phyloP scores from a whole-genome alignment of 2,888 invertebrate species.

The Sarcophaga subvicina region DNA sequence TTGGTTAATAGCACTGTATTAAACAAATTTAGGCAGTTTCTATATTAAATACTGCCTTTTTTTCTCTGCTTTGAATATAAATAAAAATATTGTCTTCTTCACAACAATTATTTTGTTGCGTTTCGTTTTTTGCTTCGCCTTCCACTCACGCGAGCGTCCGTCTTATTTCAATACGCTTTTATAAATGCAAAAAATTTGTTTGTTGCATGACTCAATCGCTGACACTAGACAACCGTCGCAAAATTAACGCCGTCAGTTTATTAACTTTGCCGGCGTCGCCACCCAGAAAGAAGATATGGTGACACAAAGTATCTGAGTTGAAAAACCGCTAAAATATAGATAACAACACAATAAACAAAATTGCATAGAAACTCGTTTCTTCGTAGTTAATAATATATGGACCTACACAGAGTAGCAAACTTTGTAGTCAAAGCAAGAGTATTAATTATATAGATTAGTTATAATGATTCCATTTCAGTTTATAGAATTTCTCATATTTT shows the following conservation, averaged over 20 bases:
- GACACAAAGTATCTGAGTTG: too few relatives aligned
- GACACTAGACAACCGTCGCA: neutral
- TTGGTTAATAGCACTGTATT: neutral
- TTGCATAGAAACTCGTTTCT: too few relatives aligned
- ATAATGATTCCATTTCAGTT: too few relatives aligned
- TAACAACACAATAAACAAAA: too few relatives aligned
- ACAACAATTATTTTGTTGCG: constrained; percentile 10
- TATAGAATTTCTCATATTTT: too few relatives aligned
- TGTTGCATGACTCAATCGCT: constrained; percentile 62
- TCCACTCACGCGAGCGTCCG: constrained; percentile 29
- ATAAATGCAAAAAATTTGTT: constrained; percentile 62
- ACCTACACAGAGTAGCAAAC: too few relatives aligned
- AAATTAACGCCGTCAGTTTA: neutral
- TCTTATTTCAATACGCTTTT: constrained; percentile 44
- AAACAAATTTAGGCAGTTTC: neutral
- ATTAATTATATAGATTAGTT: too few relatives aligned
- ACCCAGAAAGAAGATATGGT: too few relatives aligned
- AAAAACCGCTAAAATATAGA: too few relatives aligned
- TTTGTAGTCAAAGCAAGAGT: too few relatives aligned
- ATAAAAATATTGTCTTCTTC: neutral
- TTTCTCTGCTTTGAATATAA: neutral
- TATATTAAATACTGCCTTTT: neutral
- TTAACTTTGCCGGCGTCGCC: neutral
- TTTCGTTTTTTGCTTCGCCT: neutral
- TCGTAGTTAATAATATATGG: too few relatives aligned